Evolutionary conservation across 1,140 invertebrate genomes (phyloP), one percentile per base, ranked within the genome.

Genomic region (Gryon sp.): DNA sequence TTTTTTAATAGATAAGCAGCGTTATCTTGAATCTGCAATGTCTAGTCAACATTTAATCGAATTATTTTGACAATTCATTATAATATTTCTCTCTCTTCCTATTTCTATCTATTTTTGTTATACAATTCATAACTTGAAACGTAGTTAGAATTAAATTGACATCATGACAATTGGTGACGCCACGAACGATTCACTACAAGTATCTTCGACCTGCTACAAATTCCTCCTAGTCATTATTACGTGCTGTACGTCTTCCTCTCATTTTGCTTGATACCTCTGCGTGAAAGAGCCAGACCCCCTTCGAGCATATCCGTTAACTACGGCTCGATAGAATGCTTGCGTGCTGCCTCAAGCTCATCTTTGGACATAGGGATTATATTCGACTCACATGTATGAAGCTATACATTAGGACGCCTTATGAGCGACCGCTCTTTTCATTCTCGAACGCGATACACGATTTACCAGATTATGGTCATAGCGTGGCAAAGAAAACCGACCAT

Each of bases 331-430:
- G 53, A 59, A 59, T 45, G 48, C 16, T 77, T 77, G 75, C 75
- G 75, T 77, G 75, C 68, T 41, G 66, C 57, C 40, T 76, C 66
- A 41, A 60, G 65, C 59, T 65, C 74, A 55, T 76, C 57, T 55
- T 36, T 43, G 63, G 43, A 63, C 73, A 76, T 57, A 52, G 50
- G 52, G 62, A 69, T 76, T 76, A 70, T 72, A 72, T 70, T 77
- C 55, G 68, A 68, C 68, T 72, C 68, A 62, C 75, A 72, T 77
- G 62, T 72, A 77, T 57, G 43, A 70, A 76, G 74, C 66, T 65
- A 66, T 66, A 76, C 74, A 66, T 76, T 76, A 65, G 70, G 66
- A 76, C 74, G 68, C 75, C 68, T 77, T 77, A 77, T 72, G 75
- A 68, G 53, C 60, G 57, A 69, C 22, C 69, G 63, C 50, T 78